Evolutionary conservation across 1,140 invertebrate genomes (phyloP).

Genomic region (Venustaconcha ellipsiformis): DNA sequence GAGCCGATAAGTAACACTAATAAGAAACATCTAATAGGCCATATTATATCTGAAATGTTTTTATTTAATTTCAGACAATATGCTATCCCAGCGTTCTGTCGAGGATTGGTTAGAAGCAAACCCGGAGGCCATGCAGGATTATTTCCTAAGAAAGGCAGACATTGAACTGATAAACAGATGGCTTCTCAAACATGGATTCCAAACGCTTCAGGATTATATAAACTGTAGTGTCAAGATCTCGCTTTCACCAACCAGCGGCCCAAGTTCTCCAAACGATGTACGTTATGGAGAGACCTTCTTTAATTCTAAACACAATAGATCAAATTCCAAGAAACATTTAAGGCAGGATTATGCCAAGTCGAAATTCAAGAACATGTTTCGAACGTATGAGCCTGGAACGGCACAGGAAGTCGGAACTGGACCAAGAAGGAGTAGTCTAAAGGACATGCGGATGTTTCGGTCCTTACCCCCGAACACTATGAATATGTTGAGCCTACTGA

Average conservation of each 20-base stretch:
- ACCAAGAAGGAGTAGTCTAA: slow-evolving; percentile 49
- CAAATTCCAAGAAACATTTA: slow-evolving; percentile 71
- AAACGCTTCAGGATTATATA: slow-evolving; percentile 64
- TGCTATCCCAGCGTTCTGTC: slow-evolving; percentile 37
- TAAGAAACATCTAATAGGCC: too few relatives aligned
- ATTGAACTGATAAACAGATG: slow-evolving; percentile 71
- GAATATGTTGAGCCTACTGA: slow-evolving; percentile 55
- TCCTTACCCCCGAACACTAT: slow-evolving; percentile 57
- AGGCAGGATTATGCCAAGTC: slow-evolving; percentile 72
- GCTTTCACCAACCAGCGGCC: slow-evolving; percentile 45
- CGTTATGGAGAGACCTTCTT: slow-evolving; percentile 50
- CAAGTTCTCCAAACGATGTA: slow-evolving; percentile 51
- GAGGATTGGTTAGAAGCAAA: slow-evolving; percentile 72
- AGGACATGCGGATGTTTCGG: slow-evolving; percentile 59
- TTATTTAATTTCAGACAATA: too few relatives aligned
- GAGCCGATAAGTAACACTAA: too few relatives aligned
- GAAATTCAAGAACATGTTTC: slow-evolving; percentile 71
- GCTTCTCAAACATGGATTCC: slow-evolving; percentile 70
- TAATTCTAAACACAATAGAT: slow-evolving; percentile 55
- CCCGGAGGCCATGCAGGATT: slow-evolving; percentile 68
- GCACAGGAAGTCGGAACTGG: slow-evolving; percentile 36
- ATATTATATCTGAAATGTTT: too few relatives aligned
- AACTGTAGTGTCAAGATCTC: slow-evolving; percentile 36
- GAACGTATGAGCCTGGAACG: slow-evolving; percentile 61
- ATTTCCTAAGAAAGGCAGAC: slow-evolving; percentile 71